A percentile compares a stretch with the other conserved stretches of the same genome.
These are phyloP conservation scores for Rotaria magnacalcarata DNA, from an alignment of 2,888 invertebrate genomes.

Conservation along the genomic window DNA sequence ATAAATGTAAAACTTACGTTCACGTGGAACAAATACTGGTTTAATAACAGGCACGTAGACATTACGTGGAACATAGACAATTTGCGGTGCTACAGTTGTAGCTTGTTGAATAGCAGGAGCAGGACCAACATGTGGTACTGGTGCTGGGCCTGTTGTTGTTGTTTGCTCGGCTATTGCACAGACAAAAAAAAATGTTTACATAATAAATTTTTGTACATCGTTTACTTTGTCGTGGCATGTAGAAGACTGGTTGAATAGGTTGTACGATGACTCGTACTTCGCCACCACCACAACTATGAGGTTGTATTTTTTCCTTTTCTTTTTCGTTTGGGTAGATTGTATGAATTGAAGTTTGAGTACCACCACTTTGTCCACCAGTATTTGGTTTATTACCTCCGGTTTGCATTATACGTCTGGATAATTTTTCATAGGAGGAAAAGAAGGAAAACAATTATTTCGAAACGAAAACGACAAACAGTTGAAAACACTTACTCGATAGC, in stretches of 20 bases:
- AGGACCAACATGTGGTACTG: background rate
- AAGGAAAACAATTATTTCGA: background rate
- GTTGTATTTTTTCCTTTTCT: too few relatives aligned
- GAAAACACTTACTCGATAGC: background rate
- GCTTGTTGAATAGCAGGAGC: background rate
- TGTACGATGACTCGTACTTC: conserved; percentile 28
- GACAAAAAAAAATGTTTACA: background rate
- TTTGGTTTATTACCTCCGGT: background rate
- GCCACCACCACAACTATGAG: background rate
- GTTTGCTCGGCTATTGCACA: background rate
- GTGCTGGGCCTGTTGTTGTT: background rate
- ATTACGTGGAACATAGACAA: conserved; percentile 45
- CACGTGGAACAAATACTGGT: conserved; percentile 47
- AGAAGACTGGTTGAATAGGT: conserved; percentile 28
- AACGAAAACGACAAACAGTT: background rate
- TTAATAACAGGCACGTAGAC: conserved; percentile 46
- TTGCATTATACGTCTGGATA: background rate
- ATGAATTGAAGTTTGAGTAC: background rate
- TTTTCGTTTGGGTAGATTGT: background rate
- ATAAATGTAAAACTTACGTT: background rate
- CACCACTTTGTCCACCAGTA: background rate
- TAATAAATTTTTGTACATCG: background rate
- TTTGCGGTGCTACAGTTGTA: conserved; percentile 33
- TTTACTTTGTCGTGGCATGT: conserved; percentile 15
- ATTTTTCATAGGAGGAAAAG: background rate